These are phyloP conservation scores for Vanacampus margaritifer DNA, from an alignment of 2,113 vertebrate species.

Conservation along the genomic window DNA sequence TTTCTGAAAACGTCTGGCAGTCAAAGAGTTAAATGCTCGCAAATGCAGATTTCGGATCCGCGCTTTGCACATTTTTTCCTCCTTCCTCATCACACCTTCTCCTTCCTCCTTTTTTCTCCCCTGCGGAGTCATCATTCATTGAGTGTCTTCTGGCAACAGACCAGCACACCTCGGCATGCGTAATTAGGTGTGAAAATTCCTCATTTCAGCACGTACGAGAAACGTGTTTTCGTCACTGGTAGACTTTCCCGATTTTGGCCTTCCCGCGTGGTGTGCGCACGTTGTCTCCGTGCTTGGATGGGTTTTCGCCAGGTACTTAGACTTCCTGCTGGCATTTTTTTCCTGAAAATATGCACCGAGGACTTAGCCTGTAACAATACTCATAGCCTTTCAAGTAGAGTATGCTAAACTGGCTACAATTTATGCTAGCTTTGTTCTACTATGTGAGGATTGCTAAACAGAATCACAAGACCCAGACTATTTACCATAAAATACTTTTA, in stretches of 20 bases:
- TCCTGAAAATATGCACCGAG: background rate
- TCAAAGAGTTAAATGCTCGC: constrained; percentile 5
- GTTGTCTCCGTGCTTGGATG: background rate
- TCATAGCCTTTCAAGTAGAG: too few species aligned
- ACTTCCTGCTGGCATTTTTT: background rate
- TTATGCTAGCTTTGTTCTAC: too few species aligned
- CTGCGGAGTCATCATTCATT: constrained; percentile 46
- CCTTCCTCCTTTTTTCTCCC: background rate
- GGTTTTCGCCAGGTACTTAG: too few species aligned
- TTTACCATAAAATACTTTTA: too few species aligned
- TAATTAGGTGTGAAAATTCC: constrained; percentile 16
- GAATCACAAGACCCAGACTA: too few species aligned
- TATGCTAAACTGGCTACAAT: too few species aligned
- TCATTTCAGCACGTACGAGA: constrained; percentile 7
- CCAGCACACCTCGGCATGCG: constrained; percentile 1
- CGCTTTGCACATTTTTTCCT: background rate
- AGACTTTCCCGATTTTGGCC: background rate
- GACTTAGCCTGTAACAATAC: too few species aligned
- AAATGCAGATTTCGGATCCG: constrained; percentile 4
- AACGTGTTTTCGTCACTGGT: background rate
- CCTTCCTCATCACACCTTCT: background rate
- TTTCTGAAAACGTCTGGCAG: too few species aligned
- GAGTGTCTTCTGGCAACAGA: constrained; percentile 22
- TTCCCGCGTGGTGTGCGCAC: background rate
- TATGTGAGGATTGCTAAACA: too few species aligned